Percentiles rank a stretch among this genome's conserved stretches.
Conservation (phyloP, 2,113 vertebrate genomes). For the Synodontis membranacea region DNA sequence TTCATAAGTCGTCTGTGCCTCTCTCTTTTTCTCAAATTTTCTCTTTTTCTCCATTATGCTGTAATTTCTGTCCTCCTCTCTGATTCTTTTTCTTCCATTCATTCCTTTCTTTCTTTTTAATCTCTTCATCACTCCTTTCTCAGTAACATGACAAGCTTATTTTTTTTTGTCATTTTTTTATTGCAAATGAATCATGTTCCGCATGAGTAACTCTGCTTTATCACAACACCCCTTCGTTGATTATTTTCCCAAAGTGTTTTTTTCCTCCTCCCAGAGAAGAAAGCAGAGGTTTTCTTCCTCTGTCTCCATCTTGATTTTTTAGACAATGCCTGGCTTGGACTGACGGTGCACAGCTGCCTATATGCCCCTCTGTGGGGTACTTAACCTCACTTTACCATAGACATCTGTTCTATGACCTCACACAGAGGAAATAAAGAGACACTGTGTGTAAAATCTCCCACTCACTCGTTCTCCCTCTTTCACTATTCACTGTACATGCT, state of each 20-base stretch:
- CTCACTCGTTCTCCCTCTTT: not conserved
- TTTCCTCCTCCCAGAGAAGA: not conserved
- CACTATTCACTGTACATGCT: not conserved
- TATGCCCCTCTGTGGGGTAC: conserved; percentile 21
- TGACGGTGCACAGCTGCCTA: conserved; percentile 3
- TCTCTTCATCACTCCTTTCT: not conserved
- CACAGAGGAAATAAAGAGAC: conserved; percentile 5
- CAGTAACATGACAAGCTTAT: not conserved
- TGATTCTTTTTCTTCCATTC: not conserved
- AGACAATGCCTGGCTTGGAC: conserved; percentile 7
- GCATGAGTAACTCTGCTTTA: not conserved
- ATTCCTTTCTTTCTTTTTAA: not conserved
- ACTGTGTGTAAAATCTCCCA: conserved; percentile 4
- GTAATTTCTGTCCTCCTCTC: not conserved
- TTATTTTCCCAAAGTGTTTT: not conserved
- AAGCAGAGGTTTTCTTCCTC: not conserved
- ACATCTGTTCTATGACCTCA: conserved; percentile 25
- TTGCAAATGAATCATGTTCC: not conserved
- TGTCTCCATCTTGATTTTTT: not conserved
- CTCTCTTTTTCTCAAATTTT: not conserved
- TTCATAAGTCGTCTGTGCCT: not conserved
- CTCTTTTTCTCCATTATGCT: not conserved
- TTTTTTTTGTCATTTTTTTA: not conserved
- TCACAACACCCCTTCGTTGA: not conserved
- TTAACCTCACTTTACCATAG: conserved; percentile 10